Evolutionary conservation across 2,888 invertebrate genomes (phyloP), one percentile per base, ranked within the genome.

Genomic region (Thymelicus acteon): DNA sequence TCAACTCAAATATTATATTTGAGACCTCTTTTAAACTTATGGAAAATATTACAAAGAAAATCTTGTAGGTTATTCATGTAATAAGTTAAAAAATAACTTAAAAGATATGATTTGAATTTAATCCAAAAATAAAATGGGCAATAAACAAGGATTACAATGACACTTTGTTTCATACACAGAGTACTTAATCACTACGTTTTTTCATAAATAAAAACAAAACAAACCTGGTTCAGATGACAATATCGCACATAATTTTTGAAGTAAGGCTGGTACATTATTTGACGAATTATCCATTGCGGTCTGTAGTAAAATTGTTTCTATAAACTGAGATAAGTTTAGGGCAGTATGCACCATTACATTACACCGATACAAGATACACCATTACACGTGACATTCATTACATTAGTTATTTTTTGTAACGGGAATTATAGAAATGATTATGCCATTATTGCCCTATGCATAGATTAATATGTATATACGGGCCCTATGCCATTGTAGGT

Each of bases 211-310:
- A 85, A 77, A 76, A 74, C 62, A 69, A 64, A 70, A 70, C 69
- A 64, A 78, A 91, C 93, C 93, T 88, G 92, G 90, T 80, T 91
- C 89, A 67, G 86, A 75, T 82, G 93, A 90, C 83, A 93, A 83
- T 75, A 81, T 83, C 74, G 84, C 80, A 78, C 93, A 93, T 72
- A 93, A 82, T 86, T 92, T 93, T 75, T 87, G 89, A 75, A 93
- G 85, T 72, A 91, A 82, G 73, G 80, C 82, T 73, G 89, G 83
- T 72, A 91, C 77, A 78, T 84, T 86, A 81, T 74, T 87, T 58
- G 82, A 80, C 72, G 85, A 77, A 70, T 71, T 65, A 74, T 90
- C 90, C 91, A 91, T 91, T 54, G 48, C 31, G n/a, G 15, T 19
- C 24, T 58, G 6, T 60, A 47, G 19, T 19, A 19, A 19, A 19